Evolutionary conservation across 1,140 invertebrate genomes (phyloP).

Genomic region (Halyomorpha halys): DNA sequence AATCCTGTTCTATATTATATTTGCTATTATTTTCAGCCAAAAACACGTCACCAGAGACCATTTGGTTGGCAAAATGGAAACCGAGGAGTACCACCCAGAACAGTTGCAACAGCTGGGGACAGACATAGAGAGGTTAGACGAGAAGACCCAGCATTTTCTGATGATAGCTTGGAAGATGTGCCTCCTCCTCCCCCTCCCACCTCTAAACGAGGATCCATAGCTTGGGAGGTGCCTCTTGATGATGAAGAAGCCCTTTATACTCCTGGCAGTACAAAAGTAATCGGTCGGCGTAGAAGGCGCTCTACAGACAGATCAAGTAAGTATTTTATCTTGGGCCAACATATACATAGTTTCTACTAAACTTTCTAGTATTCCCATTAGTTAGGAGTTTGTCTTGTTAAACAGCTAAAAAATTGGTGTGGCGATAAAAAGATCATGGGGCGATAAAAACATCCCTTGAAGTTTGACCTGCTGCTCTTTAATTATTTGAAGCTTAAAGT

Average conservation of each 20-base stretch:
- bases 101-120: constrained; percentile 55
- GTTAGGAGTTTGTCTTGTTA: too few species aligned
- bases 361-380: too few species aligned
- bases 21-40: constrained; percentile 43
- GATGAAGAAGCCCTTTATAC: constrained; percentile 51
- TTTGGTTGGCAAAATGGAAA: constrained; percentile 56
- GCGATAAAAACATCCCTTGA: too few species aligned
- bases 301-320: constrained; percentile 44
- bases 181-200: constrained; percentile 34
- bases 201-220: constrained; percentile 60
- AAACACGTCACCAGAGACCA: constrained; percentile 58
- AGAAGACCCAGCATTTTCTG: constrained; percentile 62
- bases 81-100: constrained; percentile 41
- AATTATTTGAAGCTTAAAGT: too few species aligned
- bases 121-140: constrained; percentile 64
- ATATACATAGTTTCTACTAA: too few species aligned
- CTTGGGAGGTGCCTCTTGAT: constrained; percentile 67
- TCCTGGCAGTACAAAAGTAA: constrained; percentile 61
- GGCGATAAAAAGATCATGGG: too few species aligned
- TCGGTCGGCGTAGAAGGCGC: constrained; percentile 41
- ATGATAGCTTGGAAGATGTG: constrained; percentile 65
- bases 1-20: too few species aligned
- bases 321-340: too few species aligned
- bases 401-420: too few species aligned
- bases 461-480: too few species aligned